Conservation (phyloP, 2,113 vertebrate genomes). For the Campylomormyrus numenius region DNA sequence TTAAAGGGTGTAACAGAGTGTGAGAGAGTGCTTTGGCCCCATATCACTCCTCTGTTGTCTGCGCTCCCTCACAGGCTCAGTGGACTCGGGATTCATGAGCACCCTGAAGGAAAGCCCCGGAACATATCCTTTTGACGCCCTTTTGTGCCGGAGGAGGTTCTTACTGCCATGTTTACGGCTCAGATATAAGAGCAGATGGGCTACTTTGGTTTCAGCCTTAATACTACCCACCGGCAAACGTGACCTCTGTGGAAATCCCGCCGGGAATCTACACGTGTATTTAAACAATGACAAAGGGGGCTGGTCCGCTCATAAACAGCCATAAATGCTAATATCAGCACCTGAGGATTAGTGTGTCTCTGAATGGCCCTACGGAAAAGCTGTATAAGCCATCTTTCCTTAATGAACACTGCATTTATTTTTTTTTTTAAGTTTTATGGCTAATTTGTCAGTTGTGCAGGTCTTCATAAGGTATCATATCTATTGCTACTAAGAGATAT, state of each 20-base stretch:
- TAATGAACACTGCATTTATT: background rate
- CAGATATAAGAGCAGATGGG: background rate
- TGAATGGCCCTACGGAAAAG: background rate
- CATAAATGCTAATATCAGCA: background rate
- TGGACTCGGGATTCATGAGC: conserved; percentile 88
- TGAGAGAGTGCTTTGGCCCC: background rate
- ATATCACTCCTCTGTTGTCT: background rate
- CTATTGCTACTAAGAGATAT: background rate
- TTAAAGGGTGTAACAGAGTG: background rate
- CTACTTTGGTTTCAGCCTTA: background rate
- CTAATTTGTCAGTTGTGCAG: background rate
- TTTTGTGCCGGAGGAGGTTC: background rate
- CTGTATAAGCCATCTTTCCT: background rate
- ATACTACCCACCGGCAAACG: background rate
- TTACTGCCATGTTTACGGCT: background rate
- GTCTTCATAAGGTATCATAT: background rate
- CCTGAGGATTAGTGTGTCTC: background rate
- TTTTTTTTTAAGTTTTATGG: background rate
- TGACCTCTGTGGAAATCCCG: background rate
- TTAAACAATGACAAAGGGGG: background rate
- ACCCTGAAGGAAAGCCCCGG: conserved; percentile 93
- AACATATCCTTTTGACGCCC: conserved; percentile 83
- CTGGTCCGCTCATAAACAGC: background rate
- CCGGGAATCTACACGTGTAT: background rate
- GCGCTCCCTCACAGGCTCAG: conserved; percentile 70